These are phyloP conservation scores for Holcopasites calliopsidis DNA, from an alignment of 1,140 invertebrate genomes.

Conservation along the genomic window DNA sequence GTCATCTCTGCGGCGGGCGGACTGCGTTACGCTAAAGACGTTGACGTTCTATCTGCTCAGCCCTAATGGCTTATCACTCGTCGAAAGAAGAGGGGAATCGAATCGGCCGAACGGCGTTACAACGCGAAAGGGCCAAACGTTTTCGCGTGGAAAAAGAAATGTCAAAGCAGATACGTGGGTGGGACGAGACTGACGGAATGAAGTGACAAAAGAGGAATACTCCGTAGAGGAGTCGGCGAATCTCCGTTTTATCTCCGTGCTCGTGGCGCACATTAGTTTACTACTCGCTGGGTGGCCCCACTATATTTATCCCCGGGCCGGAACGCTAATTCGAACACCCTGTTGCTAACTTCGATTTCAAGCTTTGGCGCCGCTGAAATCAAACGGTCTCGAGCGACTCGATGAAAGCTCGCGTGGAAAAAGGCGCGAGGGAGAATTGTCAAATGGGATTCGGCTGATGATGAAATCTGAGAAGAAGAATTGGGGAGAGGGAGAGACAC, in stretches of 20 bases:
- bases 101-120: not conserved
- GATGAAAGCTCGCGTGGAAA: not conserved
- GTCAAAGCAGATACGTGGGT: not conserved
- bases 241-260: constrained; percentile 38
- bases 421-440: not conserved
- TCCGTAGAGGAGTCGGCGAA: constrained; percentile 47
- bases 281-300: constrained; percentile 72
- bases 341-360: constrained; percentile 51
- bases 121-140: not conserved
- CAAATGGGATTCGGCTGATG: not conserved
- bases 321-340: constrained; percentile 72
- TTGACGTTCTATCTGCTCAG: too few relatives aligned
- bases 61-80: constrained; percentile 2
- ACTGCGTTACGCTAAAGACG: not conserved
- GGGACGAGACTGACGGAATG: not conserved
- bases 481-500: too few relatives aligned
- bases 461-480: not conserved
- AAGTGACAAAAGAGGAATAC: constrained; percentile 39
- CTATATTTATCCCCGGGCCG: constrained; percentile 73
- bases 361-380: constrained; percentile 3
- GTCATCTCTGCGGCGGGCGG: not conserved
- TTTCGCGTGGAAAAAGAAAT: constrained; percentile 17
- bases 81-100: not conserved
- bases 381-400: constrained; percentile 4
- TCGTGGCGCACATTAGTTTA: constrained; percentile 65